Conservation (phyloP, 2,888 invertebrate genomes). For the Sabellastarte sp. region DNA sequence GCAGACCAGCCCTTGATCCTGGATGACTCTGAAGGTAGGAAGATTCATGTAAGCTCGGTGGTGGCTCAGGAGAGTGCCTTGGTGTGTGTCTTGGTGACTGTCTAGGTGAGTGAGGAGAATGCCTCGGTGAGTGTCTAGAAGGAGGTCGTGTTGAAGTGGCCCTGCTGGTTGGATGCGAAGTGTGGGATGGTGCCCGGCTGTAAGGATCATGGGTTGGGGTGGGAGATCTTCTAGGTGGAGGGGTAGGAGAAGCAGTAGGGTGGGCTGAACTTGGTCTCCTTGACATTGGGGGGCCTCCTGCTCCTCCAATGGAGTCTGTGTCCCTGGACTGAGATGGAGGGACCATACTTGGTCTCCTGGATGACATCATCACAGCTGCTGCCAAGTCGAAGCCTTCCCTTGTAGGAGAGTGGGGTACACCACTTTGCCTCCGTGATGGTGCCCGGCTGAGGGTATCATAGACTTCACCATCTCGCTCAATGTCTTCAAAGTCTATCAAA, state of each 20-base stretch:
- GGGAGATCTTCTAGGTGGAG: not conserved
- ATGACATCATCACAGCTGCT: not conserved
- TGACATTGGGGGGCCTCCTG: not conserved
- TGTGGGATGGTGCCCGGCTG: not conserved
- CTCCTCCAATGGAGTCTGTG: not conserved
- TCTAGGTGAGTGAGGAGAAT: not conserved
- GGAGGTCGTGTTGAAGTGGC: not conserved
- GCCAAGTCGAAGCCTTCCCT: no score
- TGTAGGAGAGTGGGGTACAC: not conserved
- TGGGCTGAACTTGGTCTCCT: not conserved
- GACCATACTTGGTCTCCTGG: not conserved
- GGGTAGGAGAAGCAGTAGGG: not conserved
- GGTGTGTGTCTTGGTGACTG: not conserved
- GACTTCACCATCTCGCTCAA: no score
- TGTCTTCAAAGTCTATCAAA: slow-evolving; percentile 27
- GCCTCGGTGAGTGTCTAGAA: not conserved
- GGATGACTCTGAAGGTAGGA: not conserved
- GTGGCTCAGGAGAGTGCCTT: not conserved
- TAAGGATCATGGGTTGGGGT: not conserved
- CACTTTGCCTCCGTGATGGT: not conserved
- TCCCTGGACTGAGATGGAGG: not conserved
- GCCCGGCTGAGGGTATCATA: slow-evolving; percentile 4
- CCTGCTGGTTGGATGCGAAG: not conserved
- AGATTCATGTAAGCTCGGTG: no score
- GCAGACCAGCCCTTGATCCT: not conserved